Evolutionary conservation across 2,888 invertebrate genomes (phyloP).

Genomic region (Parnassius orleans): DNA sequence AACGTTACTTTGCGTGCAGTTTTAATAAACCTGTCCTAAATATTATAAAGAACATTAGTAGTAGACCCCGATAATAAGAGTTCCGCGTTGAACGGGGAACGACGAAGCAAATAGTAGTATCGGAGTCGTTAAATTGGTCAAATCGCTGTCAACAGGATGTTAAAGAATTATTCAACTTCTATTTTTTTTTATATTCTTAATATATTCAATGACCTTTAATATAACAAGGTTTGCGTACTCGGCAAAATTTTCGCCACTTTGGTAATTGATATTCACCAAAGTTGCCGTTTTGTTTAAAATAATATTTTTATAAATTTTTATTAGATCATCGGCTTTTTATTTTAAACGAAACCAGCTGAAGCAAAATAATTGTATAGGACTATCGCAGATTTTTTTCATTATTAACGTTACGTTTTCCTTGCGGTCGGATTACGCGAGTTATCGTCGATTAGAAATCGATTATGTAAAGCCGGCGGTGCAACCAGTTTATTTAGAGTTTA

Average conservation of each 20-base stretch:
- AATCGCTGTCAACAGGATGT: constrained; percentile 21
- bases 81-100: constrained; percentile 9
- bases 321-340: too few species aligned
- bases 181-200: constrained; percentile 11
- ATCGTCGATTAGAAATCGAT: constrained; percentile 17
- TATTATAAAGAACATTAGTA: constrained; percentile 9
- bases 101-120: constrained; percentile 4
- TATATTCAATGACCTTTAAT: constrained; percentile 24
- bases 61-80: constrained; percentile 17
- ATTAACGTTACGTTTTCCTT: constrained; percentile 7
- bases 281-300: not conserved
- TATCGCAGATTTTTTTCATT: not conserved
- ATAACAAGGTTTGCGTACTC: constrained; percentile 15
- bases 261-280: constrained; percentile 2
- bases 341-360: not conserved
- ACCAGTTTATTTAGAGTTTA: constrained; percentile 15
- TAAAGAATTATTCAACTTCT: constrained; percentile 7
- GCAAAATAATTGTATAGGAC: not conserved
- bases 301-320: too few species aligned
- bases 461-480: constrained; percentile 21
- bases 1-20: too few species aligned
- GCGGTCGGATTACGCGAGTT: constrained; percentile 13
- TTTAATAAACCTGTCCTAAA: constrained; percentile 14
- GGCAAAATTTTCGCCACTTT: constrained; percentile 8
- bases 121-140: constrained; percentile 2